A percentile compares a stretch with the other conserved stretches of the same genome.
Conservation (phyloP, 2,113 vertebrate species). For the Phylloscopus trochilus region DNA sequence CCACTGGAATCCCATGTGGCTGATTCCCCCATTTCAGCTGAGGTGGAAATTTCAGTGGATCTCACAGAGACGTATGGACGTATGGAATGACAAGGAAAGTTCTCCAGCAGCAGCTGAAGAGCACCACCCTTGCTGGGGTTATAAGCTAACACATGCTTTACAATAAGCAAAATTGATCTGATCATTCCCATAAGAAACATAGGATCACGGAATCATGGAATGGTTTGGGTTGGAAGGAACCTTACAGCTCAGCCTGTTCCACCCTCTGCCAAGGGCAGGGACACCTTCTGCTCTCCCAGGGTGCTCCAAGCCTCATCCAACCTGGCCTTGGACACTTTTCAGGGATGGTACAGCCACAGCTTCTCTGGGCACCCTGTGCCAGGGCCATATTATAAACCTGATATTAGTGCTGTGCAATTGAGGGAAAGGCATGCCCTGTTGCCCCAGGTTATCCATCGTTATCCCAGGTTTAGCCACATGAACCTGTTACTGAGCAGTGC, state of each 20-base stretch:
- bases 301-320: fast-evolving
- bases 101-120: neutral
- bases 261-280: neutral
- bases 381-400: neutral
- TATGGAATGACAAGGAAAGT: neutral
- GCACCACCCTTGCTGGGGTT: neutral
- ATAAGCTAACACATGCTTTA: neutral
- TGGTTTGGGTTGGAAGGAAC: neutral
- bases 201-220: neutral
- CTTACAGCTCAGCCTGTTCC: fast-evolving
- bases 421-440: neutral
- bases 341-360: neutral
- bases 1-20: neutral
- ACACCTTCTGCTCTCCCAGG: fast-evolving
- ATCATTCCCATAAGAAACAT: neutral
- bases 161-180: neutral
- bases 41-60: neutral
- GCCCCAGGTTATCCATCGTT: neutral
- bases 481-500: neutral
- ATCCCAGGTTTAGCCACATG: neutral
- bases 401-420: neutral
- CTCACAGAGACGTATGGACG: neutral
- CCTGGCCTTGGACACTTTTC: neutral
- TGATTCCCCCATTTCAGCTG: neutral
- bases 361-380: neutral